Evolutionary conservation across 2,888 invertebrate species (phyloP).

Genomic region (Maniola hyperantus): DNA sequence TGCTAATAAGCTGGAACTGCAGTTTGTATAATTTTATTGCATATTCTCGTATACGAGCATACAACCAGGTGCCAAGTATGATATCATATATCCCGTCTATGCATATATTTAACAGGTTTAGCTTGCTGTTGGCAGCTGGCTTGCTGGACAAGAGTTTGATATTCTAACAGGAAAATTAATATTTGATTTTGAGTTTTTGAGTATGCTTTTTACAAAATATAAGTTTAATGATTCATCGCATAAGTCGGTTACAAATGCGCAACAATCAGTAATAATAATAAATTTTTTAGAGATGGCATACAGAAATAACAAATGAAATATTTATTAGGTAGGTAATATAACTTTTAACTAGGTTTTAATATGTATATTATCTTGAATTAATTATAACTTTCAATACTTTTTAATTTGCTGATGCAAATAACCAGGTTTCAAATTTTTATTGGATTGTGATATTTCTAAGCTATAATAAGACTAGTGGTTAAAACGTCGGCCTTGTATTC

Average conservation of each 20-base stretch:
- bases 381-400: neutral
- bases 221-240: neutral
- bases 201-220: neutral
- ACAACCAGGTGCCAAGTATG: slow-evolving; percentile 20
- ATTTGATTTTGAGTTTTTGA: neutral
- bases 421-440: neutral
- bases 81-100: slow-evolving; percentile 18
- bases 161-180: slow-evolving; percentile 5
- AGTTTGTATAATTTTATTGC: slow-evolving; percentile 18
- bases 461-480: too few species aligned
- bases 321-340: too few species aligned
- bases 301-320: neutral
- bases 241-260: neutral
- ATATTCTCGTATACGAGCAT: slow-evolving; percentile 11
- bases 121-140: neutral
- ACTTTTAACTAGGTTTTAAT: too few species aligned
- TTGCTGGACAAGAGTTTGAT: neutral
- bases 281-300: neutral
- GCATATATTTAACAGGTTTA: slow-evolving; percentile 18
- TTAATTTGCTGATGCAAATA: neutral
- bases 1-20: slow-evolving; percentile 14
- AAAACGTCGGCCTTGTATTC: too few species aligned
- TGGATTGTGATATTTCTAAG: neutral
- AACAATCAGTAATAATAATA: neutral
- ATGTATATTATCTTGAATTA: neutral